Conservation (phyloP, 2,113 vertebrate genomes). For the Sprattus sprattus region DNA sequence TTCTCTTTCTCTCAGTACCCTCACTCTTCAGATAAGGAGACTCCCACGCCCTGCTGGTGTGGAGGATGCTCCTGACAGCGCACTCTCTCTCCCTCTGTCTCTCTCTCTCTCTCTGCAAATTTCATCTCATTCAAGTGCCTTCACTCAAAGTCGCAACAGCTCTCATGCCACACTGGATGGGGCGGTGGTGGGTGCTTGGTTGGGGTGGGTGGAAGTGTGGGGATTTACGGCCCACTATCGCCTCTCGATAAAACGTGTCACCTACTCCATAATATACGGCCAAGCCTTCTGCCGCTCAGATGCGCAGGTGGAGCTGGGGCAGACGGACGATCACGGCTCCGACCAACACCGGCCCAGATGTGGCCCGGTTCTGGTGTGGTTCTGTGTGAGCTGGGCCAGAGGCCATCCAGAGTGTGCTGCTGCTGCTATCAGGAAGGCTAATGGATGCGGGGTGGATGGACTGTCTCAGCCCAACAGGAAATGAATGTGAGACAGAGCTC, state of each 20-base stretch:
- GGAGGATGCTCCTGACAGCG: not conserved
- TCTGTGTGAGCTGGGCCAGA: not conserved
- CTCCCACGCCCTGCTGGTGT: not conserved
- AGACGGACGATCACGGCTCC: no score
- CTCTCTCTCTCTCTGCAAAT: slow-evolving; percentile 26
- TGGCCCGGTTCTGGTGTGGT: not conserved
- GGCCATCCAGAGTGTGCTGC: not conserved
- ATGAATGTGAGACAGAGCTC: not conserved
- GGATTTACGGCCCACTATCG: slow-evolving; percentile 18
- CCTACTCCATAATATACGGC: slow-evolving; percentile 20
- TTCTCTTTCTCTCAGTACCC: not conserved
- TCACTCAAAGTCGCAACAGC: slow-evolving; percentile 16
- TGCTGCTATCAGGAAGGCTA: not conserved
- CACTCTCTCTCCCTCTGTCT: not conserved
- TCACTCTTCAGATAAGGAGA: not conserved
- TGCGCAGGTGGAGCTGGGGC: no score
- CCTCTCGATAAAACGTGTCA: slow-evolving; percentile 34
- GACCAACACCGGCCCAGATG: not conserved
- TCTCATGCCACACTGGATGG: slow-evolving; percentile 11
- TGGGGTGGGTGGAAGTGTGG: not conserved
- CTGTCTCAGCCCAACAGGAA: not conserved
- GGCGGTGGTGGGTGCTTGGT: not conserved
- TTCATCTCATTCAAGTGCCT: slow-evolving; percentile 29
- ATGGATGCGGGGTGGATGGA: not conserved
- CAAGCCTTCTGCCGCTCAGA: not conserved